A percentile compares a stretch with the other conserved stretches of the same genome.
Conservation (phyloP, 1,140 invertebrate genomes). For the Platyscapa corneri region DNA sequence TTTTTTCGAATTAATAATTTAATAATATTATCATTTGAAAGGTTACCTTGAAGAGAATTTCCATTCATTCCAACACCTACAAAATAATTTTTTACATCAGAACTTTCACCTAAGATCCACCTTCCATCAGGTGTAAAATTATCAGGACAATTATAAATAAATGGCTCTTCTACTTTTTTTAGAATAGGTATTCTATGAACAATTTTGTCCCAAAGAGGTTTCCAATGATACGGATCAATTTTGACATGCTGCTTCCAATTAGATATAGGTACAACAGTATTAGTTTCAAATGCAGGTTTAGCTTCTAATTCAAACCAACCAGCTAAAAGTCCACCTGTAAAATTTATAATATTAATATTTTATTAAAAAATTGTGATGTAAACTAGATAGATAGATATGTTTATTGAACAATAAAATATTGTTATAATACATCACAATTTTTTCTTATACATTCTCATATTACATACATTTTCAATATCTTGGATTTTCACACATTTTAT, state of each 20-base stretch:
- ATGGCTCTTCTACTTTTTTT: constrained; percentile 74
- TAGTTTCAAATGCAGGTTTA: constrained; percentile 79
- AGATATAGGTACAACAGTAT: constrained; percentile 69
- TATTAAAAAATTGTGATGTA: too few species aligned
- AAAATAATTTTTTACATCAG: constrained; percentile 87
- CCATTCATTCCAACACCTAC: constrained; percentile 85
- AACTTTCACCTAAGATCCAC: constrained; percentile 83
- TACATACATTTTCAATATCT: too few species aligned
- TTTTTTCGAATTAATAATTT: not conserved
- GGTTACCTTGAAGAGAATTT: constrained; percentile 76
- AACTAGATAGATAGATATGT: too few species aligned
- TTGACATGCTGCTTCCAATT: constrained; percentile 77
- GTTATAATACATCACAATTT: too few species aligned
- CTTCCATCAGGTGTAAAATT: constrained; percentile 85
- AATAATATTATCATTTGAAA: not conserved
- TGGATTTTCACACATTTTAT: too few species aligned
- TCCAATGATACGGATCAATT: constrained; percentile 81
- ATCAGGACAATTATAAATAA: constrained; percentile 82
- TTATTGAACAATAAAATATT: too few species aligned
- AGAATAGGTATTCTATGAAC: constrained; percentile 81
- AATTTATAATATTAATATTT: not conserved
- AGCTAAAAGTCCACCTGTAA: constrained; percentile 76
- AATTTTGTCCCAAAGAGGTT: constrained; percentile 77
- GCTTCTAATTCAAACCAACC: constrained; percentile 81
- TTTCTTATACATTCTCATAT: too few species aligned